phyloP scores from a whole-genome alignment of 1,140 invertebrate species.

The Drosophila burlai region DNA sequence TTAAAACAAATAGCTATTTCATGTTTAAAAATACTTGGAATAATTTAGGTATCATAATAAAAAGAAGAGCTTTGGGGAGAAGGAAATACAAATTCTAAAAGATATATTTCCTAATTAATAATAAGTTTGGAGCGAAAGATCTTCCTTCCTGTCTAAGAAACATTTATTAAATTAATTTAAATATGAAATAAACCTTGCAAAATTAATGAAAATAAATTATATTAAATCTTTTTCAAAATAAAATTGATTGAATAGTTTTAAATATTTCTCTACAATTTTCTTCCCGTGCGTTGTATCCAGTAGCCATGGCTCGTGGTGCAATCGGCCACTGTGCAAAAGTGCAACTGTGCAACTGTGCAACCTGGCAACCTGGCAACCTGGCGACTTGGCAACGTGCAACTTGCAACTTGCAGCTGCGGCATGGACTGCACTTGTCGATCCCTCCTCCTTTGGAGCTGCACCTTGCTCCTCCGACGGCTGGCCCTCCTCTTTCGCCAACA shows the following conservation, averaged over 20 bases:
- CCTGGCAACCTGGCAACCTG: slow-evolving; percentile 22
- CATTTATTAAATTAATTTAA: no score
- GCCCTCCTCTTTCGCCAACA: slow-evolving; percentile 65
- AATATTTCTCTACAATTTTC: background rate
- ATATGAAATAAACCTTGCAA: background rate
- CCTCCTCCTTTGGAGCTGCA: slow-evolving; percentile 38
- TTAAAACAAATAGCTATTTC: background rate
- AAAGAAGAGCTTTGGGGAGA: background rate
- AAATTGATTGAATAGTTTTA: no score
- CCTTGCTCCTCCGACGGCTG: slow-evolving; percentile 2
- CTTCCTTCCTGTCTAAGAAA: background rate
- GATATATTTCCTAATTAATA: no score
- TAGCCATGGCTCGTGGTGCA: slow-evolving; percentile 59
- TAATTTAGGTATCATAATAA: no score
- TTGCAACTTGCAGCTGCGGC: slow-evolving; percentile 53
- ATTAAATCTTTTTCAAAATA: no score
- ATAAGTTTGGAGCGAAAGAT: background rate
- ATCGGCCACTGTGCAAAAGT: slow-evolving; percentile 32
- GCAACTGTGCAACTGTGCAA: slow-evolving; percentile 10
- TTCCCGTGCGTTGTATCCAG: slow-evolving; percentile 39
- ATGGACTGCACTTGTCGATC: slow-evolving; percentile 65
- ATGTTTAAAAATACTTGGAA: background rate
- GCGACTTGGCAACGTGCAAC: slow-evolving; percentile 38
- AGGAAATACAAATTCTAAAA: background rate
- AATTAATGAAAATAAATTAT: background rate